Evolutionary conservation across 2,888 invertebrate genomes (phyloP).

Genomic region (Papilio gigon): DNA sequence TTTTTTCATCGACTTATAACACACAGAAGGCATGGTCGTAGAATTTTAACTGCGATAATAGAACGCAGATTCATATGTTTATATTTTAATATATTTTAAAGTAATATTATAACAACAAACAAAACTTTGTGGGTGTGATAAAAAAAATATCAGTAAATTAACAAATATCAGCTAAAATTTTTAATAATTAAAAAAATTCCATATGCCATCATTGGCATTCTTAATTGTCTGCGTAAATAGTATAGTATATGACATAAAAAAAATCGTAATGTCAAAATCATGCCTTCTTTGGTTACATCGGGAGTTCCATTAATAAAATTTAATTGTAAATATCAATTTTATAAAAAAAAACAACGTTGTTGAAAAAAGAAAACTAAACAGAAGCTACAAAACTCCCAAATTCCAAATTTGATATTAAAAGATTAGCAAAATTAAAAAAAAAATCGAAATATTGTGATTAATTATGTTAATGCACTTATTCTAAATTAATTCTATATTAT

Average conservation of each 20-base stretch:
- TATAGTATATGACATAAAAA: background rate
- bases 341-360: background rate
- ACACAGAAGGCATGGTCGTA: background rate
- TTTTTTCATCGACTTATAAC: background rate
- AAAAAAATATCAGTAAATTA: background rate
- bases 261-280: background rate
- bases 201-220: background rate
- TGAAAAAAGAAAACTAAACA: background rate
- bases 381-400: conserved; percentile 1
- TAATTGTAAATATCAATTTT: background rate
- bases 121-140: too few species aligned
- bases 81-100: too few species aligned
- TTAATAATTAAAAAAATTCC: background rate
- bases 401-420: background rate
- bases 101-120: too few species aligned
- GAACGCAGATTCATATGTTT: too few species aligned
- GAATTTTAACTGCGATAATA: too few species aligned
- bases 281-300: conserved; percentile 11
- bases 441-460: conserved; percentile 20
- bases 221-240: background rate
- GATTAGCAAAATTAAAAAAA: conserved; percentile 2
- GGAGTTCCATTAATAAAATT: conserved; percentile 11
- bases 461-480: conserved; percentile 32
- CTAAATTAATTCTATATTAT: conserved; percentile 34
- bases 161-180: background rate